phyloP scores from a whole-genome alignment of 2,888 invertebrate species.

The Xestia rhomboidea region DNA sequence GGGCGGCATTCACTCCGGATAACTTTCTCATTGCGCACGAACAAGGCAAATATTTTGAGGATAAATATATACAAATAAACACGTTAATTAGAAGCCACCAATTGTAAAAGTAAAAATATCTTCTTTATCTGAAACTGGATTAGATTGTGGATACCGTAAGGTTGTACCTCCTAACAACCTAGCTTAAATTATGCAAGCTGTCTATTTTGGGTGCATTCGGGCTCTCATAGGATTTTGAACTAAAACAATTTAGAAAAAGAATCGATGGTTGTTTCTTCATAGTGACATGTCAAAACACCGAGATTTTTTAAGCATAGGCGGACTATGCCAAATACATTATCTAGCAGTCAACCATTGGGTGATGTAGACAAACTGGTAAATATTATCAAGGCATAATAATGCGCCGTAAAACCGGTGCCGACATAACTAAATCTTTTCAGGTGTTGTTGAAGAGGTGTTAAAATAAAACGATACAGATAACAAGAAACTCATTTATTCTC shows the following conservation, averaged over 20 bases:
- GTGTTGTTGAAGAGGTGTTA: not conserved
- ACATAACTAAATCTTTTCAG: not conserved
- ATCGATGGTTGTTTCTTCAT: too few species aligned
- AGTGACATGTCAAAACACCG: too few species aligned
- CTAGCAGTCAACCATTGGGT: not conserved
- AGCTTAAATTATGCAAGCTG: too few species aligned
- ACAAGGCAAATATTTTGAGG: slow-evolving; percentile 10
- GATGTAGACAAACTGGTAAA: too few species aligned
- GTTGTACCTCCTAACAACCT: too few species aligned
- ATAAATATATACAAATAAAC: not conserved
- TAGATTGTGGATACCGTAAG: too few species aligned
- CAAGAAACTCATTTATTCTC: slow-evolving; percentile 59
- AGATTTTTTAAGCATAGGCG: too few species aligned
- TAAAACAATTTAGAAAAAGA: too few species aligned
- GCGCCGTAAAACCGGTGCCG: not conserved
- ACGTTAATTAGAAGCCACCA: not conserved
- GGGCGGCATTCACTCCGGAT: slow-evolving; percentile 38
- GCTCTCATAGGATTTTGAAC: too few species aligned
- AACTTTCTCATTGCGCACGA: slow-evolving; percentile 45
- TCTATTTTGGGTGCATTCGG: too few species aligned
- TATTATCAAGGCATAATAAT: not conserved
- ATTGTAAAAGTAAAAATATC: not conserved
- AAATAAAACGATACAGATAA: slow-evolving; percentile 50
- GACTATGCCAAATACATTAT: too few species aligned
- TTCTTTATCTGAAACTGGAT: too few species aligned